Percentiles rank a stretch among this genome's conserved stretches.
Evolutionary conservation across 2,888 invertebrate genomes (phyloP).

Genomic region (Barypeithes pellucidus): DNA sequence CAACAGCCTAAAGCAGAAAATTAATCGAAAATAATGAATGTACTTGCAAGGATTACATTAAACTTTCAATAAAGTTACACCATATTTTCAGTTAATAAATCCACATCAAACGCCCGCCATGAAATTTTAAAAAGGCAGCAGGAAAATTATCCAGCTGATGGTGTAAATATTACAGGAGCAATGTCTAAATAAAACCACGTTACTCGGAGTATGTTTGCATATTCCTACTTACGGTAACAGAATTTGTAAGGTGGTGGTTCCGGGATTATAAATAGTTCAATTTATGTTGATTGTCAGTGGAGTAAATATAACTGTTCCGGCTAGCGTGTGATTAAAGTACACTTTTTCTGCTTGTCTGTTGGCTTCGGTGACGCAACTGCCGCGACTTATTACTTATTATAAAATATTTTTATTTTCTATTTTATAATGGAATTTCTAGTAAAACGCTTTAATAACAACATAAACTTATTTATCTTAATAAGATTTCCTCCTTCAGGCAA

Average conservation of each 20-base stretch:
- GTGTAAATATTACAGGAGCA: constrained; percentile 28
- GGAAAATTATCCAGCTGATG: constrained; percentile 12
- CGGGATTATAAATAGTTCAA: too few species aligned
- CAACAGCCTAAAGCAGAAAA: too few species aligned
- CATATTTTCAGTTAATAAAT: constrained; percentile 24
- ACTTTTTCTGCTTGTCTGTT: too few species aligned
- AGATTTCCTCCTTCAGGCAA: constrained; percentile 6
- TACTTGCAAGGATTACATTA: neutral
- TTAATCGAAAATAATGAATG: constrained; percentile 13
- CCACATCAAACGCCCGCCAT: constrained; percentile 22
- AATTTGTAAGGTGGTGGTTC: neutral
- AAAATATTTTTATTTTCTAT: too few species aligned
- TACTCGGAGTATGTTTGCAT: constrained; percentile 11
- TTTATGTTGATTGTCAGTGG: too few species aligned
- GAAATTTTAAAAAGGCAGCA: constrained; percentile 27
- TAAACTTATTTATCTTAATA: constrained; percentile 16
- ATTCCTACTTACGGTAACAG: constrained; percentile 21
- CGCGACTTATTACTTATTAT: too few species aligned
- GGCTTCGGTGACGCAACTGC: too few species aligned
- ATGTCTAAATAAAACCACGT: constrained; percentile 21
- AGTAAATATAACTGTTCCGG: too few species aligned
- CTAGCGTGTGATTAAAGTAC: too few species aligned
- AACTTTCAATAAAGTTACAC: constrained; percentile 8
- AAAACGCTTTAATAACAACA: constrained; percentile 5
- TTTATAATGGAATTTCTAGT: too few species aligned